A percentile compares a stretch with the other conserved stretches of the same genome.
Evolutionary conservation across 2,797 vertebrate species (phyloP).

Genomic region (Peromyscus melanophrys): DNA sequence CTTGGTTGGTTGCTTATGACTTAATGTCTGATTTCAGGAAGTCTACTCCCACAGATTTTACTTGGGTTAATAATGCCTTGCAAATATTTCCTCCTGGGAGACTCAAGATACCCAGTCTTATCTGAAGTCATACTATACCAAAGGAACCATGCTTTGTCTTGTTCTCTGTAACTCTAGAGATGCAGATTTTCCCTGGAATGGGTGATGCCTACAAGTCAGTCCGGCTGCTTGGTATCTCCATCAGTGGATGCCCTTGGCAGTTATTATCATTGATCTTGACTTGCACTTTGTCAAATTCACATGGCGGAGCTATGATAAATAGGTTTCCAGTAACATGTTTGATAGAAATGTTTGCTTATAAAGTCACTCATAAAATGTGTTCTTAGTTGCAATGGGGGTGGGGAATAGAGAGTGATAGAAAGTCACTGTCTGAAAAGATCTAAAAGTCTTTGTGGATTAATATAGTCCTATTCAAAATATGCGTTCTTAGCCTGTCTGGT

Average conservation of each 20-base stretch:
- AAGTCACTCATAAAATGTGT: slow-evolving; percentile 6
- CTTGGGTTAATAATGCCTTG: background rate
- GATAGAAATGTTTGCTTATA: background rate
- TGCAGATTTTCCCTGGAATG: background rate
- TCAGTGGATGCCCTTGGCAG: background rate
- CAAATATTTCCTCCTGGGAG: background rate
- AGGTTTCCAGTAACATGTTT: background rate
- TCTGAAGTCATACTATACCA: background rate
- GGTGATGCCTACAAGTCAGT: background rate
- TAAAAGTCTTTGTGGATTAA: slow-evolving; percentile 43
- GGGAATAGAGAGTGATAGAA: background rate
- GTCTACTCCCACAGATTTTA: background rate
- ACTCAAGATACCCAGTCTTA: background rate
- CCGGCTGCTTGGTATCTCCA: background rate
- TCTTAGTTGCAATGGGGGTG: background rate
- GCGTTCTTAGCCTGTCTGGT: background rate
- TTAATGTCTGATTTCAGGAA: background rate
- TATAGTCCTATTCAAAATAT: slow-evolving; percentile 2
- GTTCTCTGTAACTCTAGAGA: background rate
- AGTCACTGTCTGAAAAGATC: background rate
- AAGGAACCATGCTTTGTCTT: background rate
- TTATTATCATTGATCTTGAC: background rate
- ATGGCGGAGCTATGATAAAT: background rate
- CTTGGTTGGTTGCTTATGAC: background rate
- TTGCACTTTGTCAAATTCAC: slow-evolving; percentile 3